Evolutionary conservation across 1,140 invertebrate species (phyloP).

Genomic region (Hycleus cichorii): DNA sequence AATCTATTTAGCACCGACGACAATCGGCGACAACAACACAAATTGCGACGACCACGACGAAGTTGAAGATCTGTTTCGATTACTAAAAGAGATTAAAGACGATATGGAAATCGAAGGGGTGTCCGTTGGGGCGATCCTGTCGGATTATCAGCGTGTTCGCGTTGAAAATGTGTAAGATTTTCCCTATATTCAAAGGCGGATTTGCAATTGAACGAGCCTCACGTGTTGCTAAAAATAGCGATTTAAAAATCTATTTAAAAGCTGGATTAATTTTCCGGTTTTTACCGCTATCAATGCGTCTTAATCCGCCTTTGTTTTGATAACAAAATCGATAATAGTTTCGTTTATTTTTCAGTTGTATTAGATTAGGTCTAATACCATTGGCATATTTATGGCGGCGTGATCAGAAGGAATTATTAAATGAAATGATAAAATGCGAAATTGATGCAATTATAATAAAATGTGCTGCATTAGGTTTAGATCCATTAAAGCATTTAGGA

Average conservation of each 20-base stretch:
- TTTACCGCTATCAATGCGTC: too few relatives aligned
- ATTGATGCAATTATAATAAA: conserved; percentile 95
- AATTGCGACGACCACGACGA: conserved; percentile 65
- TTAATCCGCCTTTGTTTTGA: too few relatives aligned
- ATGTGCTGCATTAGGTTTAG: conserved; percentile 86
- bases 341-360: conserved; percentile 59
- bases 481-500: conserved; percentile 80
- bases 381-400: conserved; percentile 91
- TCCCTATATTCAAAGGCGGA: too few relatives aligned
- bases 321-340: conserved; percentile 5
- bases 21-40: too few relatives aligned
- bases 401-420: conserved; percentile 88
- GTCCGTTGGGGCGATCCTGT: conserved; percentile 93
- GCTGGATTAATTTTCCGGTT: too few relatives aligned
- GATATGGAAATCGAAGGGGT: conserved; percentile 82
- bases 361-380: conserved; percentile 77
- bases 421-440: conserved; percentile 93
- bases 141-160: conserved; percentile 93
- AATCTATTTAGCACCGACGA: conserved; percentile 72
- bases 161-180: conserved; percentile 93
- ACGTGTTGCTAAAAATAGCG: too few relatives aligned
- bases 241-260: too few relatives aligned
- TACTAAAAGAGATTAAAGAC: conserved; percentile 79
- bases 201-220: too few relatives aligned
- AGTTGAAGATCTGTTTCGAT: conserved; percentile 94